Base-by-base conservation (phyloP, 2,113 vertebrate genomes). In the Neotragus moschatus region DNA sequence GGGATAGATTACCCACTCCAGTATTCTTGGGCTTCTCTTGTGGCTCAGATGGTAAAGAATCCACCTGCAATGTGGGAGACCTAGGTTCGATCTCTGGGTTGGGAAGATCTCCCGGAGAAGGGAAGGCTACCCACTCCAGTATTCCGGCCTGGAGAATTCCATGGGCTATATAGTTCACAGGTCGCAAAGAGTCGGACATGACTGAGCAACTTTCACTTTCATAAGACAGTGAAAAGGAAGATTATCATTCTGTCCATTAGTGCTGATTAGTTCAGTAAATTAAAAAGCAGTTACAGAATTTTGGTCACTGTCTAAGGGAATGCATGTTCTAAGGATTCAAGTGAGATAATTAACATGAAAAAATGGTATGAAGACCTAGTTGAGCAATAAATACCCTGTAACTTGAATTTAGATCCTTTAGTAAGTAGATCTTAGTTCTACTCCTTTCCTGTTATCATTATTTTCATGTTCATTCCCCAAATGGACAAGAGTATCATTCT, bases 141-240 rank as follows among this genome's bases (percentile, higher is more conserved):
- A 70, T 39, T 39, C n/a, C 39, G 19, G 66, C 36, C 19, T 39
- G 66, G 19, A 70, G 19, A 36, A 39, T 70, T 39, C 10, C 66
- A 39, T 70, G 66, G 66, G 66, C 19, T 70, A 70, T 70, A 39
- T 70, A 70, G 66, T 70, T 39, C 19, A 70, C 6, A 10, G 66
- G n/a, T 70, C 0, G 1, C n/a, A 70, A 39, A 70, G n/a, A 70
- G 10, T 70, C 0, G 0, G n/a, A 70, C n/a, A 23, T 0, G 0
- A 70, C 19, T 70, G n/a, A 70, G n/a, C 19, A 0, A 39, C 66
- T 70, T 70, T 70, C 66, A 70, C 66, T 70, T 70, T 70, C 66
- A 70, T 39, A 85, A 91, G 55, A 84, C 21, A 87, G 45, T 15
- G 66, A 88, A 93, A 91, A 82, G 33, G 21, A 47, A 53, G 25